Evolutionary conservation across 2,888 invertebrate species (phyloP).

Genomic region (Sesia apiformis): DNA sequence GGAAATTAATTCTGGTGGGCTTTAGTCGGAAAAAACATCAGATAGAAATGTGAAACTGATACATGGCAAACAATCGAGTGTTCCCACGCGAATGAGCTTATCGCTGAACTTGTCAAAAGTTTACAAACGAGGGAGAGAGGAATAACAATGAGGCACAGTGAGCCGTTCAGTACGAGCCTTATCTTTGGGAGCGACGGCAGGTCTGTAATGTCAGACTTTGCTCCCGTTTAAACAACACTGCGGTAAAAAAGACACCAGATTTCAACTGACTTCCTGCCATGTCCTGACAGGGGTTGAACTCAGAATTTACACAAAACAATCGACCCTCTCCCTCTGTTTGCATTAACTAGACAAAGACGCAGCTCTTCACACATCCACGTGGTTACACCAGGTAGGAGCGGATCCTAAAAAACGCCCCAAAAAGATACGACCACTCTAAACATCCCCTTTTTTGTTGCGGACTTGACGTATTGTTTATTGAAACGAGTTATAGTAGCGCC

Average conservation of each 20-base stretch:
- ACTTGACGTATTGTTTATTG: constrained; percentile 51
- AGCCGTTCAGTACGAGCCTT: constrained; percentile 44
- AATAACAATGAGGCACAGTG: constrained; percentile 35
- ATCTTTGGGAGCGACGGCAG: constrained; percentile 42
- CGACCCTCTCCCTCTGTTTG: neutral
- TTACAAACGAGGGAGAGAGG: constrained; percentile 25
- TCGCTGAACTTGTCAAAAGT: constrained; percentile 25
- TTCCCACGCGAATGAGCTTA: constrained; percentile 18
- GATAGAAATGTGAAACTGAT: neutral
- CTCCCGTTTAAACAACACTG: constrained; percentile 57
- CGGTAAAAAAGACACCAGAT: constrained; percentile 67
- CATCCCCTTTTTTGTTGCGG: constrained; percentile 60
- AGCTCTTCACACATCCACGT: constrained; percentile 53
- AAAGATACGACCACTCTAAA: constrained; percentile 63
- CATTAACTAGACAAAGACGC: constrained; percentile 25
- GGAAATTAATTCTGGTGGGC: neutral
- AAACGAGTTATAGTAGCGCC: constrained; percentile 52
- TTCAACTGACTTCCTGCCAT: constrained; percentile 64
- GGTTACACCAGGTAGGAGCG: constrained; percentile 61
- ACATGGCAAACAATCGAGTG: neutral
- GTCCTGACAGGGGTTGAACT: constrained; percentile 36
- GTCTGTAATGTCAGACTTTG: constrained; percentile 50
- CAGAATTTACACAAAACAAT: constrained; percentile 5
- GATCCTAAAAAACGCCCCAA: constrained; percentile 56
- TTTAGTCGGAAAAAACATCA: neutral